Base-by-base conservation (phyloP, 2,888 invertebrate genomes). In the Zygothrica quintamaculata region DNA sequence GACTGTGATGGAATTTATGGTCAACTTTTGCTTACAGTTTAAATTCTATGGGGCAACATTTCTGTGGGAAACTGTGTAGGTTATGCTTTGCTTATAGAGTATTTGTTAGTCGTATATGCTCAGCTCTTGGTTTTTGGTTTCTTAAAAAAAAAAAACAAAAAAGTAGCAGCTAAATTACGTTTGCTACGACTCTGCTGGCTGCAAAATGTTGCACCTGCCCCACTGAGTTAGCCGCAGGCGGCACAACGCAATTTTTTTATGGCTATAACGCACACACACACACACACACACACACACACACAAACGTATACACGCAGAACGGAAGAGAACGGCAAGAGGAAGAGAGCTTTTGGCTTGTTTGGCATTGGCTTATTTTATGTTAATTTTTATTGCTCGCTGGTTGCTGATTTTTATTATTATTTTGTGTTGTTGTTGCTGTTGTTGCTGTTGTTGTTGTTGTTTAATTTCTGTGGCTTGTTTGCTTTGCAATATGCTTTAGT, bases 321-420 rank as follows among this genome's bases (percentile, higher is more conserved):
- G 33, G 1, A 33, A 33, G 33, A 33, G 33, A 33, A 11, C 3
- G 36, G 15, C 13, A 9, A 12, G 9, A 33, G 8, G 44, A 60
- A 36, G 36, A 5, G 36, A 12, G 36, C 9, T 47, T 46, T 31
- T 53, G 34, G 60, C 51, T 47, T 61, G 62, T 37, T 61, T 68
- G 62, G 65, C 76, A 72, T 62, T 65, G 69, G 77, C 37, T 58
- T 58, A 58, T 73, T 84, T 86, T 84, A 80, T 86, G 86, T 66
- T 84, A 84, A 82, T 86, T 81, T 78, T 86, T 86, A 80, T 84
- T 62, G 68, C 80, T 65, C 56, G 62, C 55, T 68, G 58, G 52
- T 56, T 59, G 73, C 68, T 61, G 68, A 67, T 72, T 79, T 77
- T 86, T 77, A 58, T 65, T 81, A 78, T 67, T 71, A 59, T 64